phyloP scores from a whole-genome alignment of 2,888 invertebrate genomes.

The Acleris cristana region DNA sequence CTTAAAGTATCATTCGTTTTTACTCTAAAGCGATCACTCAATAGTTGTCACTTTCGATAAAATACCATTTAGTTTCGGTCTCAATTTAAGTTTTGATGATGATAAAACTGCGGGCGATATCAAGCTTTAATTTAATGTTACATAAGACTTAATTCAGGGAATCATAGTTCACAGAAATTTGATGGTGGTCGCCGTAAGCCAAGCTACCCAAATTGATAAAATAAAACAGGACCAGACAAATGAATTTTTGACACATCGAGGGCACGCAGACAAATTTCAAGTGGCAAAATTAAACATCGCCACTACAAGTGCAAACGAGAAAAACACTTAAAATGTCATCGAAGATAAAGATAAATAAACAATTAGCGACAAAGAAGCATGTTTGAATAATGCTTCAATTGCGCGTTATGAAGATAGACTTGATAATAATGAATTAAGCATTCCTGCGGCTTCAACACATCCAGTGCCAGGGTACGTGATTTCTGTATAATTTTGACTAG shows the following conservation, averaged over 20 bases:
- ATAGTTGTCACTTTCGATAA: conserved; percentile 60
- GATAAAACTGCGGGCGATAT: neutral
- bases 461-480: too few relatives aligned
- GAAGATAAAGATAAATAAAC: conserved; percentile 49
- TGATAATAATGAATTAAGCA: conserved; percentile 35
- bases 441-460: conserved; percentile 12
- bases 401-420: conserved; percentile 32
- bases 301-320: conserved; percentile 48
- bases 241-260: conserved; percentile 53
- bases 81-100: conserved; percentile 37
- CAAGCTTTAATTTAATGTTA: conserved; percentile 8
- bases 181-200: conserved; percentile 9
- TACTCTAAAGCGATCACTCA: conserved; percentile 55
- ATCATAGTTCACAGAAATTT: neutral
- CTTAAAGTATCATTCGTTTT: conserved; percentile 42
- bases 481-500: too few relatives aligned
- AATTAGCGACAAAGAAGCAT: conserved; percentile 46
- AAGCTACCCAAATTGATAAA: conserved; percentile 10
- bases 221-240: conserved; percentile 36
- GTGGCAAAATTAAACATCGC: conserved; percentile 49
- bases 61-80: conserved; percentile 57
- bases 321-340: conserved; percentile 55
- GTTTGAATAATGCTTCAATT: conserved; percentile 41
- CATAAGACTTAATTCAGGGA: neutral
- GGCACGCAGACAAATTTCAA: conserved; percentile 47